Evolutionary conservation across 2,888 invertebrate genomes (phyloP).

Genomic region (Conops quadrifasciatus): DNA sequence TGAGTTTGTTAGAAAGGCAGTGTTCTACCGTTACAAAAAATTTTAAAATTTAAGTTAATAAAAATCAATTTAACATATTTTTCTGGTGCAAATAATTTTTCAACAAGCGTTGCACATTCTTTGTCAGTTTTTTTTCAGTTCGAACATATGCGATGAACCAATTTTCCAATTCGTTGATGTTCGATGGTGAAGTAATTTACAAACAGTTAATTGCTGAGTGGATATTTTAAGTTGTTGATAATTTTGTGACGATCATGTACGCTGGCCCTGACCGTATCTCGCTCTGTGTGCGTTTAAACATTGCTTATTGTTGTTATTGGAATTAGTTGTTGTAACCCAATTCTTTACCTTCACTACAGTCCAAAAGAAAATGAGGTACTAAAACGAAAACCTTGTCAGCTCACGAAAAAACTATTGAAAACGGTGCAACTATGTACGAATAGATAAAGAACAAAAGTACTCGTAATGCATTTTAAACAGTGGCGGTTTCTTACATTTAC

Average conservation of each 20-base stretch:
- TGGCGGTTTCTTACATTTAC: background rate
- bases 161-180: background rate
- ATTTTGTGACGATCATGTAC: background rate
- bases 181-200: background rate
- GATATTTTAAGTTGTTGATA: background rate
- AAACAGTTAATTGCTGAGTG: background rate
- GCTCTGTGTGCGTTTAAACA: background rate
- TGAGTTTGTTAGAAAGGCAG: background rate
- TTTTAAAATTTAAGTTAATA: background rate
- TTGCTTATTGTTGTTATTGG: slow-evolving; percentile 6
- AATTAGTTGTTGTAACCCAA: slow-evolving; percentile 22
- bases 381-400: slow-evolving; percentile 24
- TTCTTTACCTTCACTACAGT: slow-evolving; percentile 10
- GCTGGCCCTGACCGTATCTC: slow-evolving; percentile 1
- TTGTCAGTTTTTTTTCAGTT: background rate
- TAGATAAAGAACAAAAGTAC: background rate
- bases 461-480: background rate
- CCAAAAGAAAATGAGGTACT: background rate
- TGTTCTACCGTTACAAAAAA: background rate
- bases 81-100: background rate
- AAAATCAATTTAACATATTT: background rate
- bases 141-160: too few species aligned
- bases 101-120: background rate
- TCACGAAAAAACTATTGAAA: background rate
- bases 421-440: too few species aligned